phyloP scores from a whole-genome alignment of 2,888 invertebrate species.

The Sicus ferrugineus region DNA sequence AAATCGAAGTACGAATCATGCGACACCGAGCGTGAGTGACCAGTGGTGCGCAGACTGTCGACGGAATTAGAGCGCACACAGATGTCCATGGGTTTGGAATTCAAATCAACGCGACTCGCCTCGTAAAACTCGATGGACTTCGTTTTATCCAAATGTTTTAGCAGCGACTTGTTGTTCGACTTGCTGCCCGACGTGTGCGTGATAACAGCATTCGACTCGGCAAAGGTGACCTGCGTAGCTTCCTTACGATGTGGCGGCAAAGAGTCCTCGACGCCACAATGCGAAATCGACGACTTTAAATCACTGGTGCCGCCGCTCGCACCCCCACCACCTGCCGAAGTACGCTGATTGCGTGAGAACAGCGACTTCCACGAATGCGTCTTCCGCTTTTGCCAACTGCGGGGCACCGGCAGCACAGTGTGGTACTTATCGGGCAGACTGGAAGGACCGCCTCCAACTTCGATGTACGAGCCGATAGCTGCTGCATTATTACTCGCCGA shows the following conservation, averaged over 20 bases:
- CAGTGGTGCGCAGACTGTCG: constrained; percentile 63
- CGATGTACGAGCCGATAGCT: constrained; percentile 70
- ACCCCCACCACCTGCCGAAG: constrained; percentile 36
- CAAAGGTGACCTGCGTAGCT: constrained; percentile 57
- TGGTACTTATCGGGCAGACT: constrained; percentile 82
- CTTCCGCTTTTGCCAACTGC: constrained; percentile 65
- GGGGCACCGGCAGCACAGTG: constrained; percentile 89
- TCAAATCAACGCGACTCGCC: constrained; percentile 47
- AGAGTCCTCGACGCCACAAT: constrained; percentile 22
- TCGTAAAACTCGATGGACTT: constrained; percentile 63
- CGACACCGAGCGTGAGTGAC: constrained; percentile 77
- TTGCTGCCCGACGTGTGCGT: constrained; percentile 49
- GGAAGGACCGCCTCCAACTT: constrained; percentile 80
- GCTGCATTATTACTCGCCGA: constrained; percentile 53
- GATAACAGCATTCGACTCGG: constrained; percentile 52
- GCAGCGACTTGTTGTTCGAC: constrained; percentile 46
- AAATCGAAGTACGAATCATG: constrained; percentile 92
- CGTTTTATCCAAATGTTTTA: constrained; percentile 56
- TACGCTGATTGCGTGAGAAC: constrained; percentile 63
- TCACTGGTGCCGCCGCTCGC: constrained; percentile 33
- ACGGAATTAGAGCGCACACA: constrained; percentile 64
- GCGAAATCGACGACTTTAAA: constrained; percentile 34
- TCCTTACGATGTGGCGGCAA: constrained; percentile 46
- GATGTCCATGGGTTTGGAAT: constrained; percentile 60
- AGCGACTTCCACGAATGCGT: constrained; percentile 65